Conservation (phyloP, 92 coral and sea anemone species). For the Nematostella vectensis region DNA sequence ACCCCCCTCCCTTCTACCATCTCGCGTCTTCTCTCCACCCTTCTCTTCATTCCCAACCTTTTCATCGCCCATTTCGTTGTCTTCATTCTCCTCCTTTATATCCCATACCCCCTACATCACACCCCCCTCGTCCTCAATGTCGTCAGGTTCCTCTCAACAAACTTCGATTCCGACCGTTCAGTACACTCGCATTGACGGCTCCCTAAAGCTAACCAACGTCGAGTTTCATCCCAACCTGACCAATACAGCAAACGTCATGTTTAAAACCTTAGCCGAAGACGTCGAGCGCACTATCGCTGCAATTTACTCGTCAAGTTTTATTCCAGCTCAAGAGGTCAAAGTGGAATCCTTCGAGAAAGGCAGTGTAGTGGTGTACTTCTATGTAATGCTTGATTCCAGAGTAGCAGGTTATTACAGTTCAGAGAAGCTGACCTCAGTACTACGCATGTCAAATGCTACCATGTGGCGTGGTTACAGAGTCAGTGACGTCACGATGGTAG, state of each 20-base stretch:
- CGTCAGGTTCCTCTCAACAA: too few species aligned
- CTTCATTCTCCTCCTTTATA: too few species aligned
- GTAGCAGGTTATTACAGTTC: constrained; percentile 1
- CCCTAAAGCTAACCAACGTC: constrained; percentile 22
- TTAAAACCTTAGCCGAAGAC: constrained; percentile 13
- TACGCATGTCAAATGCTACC: constrained; percentile 18
- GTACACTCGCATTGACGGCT: constrained; percentile 31
- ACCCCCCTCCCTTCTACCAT: too few species aligned
- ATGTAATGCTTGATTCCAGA: constrained; percentile 6
- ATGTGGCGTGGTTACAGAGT: constrained; percentile 32
- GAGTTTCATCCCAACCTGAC: constrained; percentile 29
- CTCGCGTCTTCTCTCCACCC: too few species aligned
- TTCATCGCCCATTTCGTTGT: too few species aligned
- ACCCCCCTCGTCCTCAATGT: too few species aligned
- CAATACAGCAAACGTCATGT: constrained; percentile 26
- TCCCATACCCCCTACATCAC: too few species aligned
- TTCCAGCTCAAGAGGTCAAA: constrained; percentile 6
- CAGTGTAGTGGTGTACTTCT: constrained; percentile 23
- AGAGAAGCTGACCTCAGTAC: constrained; percentile 4
- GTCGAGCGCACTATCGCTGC: constrained; percentile 13
- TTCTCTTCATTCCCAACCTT: too few species aligned
- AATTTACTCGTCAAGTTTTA: constrained; percentile 7
- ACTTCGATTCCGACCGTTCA: too few species aligned
- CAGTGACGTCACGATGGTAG: constrained; percentile 20
- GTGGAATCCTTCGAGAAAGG: constrained; percentile 35